Evolutionary conservation across 2,113 vertebrate genomes (phyloP), one percentile per base, ranked within the genome.

Genomic region (Bagarius yarrelli): DNA sequence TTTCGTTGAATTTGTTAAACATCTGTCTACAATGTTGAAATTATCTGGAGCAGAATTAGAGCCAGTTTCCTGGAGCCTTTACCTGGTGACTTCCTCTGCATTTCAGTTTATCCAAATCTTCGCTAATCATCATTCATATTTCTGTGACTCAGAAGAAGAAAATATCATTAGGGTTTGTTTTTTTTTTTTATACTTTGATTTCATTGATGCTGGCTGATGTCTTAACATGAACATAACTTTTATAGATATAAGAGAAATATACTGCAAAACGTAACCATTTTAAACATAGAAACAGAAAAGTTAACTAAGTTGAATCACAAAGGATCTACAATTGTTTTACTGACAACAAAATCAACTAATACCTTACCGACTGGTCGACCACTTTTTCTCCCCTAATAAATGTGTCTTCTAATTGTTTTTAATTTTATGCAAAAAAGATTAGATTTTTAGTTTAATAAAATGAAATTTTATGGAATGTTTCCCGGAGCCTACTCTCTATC

Each of bases 11-110:
- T 40, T 8, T 40, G 36, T 40, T 40, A 4, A 40, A 40, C 36
- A 40, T 40, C 40, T 66, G 27, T 32, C 63, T 30, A 36, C 8
- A 36, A 66, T 32, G 64, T 67, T 36, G 34, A 67, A 44, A n/a
- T n/a, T 18, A 67, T 67, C 64, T 67, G 64, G 64, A 67, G 25
- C 18, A 32, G 34, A 67, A 67, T 34, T 67, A 67, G 11, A 66
- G 32, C 8, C 18, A 34, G 18, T 66, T 34, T 21, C 63, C 61
- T 64, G 34, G 15, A 36, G 19, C 4, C 9, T 27, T 40, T 66
- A 23, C 63, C 34, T 67, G 18, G 9, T 40, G 34, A 67, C 36
- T 67, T 11, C 8, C 11, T 40, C 4, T 44, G 64, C 9, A 5
- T 66, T 40, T 57, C 32, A 66, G 61, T n/a, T n/a, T n/a, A n/a